Evolutionary conservation across 1,140 invertebrate species (phyloP).

Genomic region (Pomacea maculata): DNA sequence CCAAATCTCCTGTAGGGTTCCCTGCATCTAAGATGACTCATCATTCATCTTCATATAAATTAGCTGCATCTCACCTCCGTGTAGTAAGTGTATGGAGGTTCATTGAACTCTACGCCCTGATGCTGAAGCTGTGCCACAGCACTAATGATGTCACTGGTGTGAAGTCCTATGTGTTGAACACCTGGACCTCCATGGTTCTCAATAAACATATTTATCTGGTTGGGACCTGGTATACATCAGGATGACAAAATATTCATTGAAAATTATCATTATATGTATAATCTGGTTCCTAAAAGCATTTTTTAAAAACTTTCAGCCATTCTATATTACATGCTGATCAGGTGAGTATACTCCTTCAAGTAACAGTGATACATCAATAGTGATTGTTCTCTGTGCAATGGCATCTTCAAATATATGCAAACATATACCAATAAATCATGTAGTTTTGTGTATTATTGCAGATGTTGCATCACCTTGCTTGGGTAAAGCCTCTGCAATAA

Average conservation of each 20-base stretch:
- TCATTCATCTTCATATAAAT: not conserved
- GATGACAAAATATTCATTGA: slow-evolving; percentile 1
- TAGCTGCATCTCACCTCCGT: slow-evolving; percentile 45
- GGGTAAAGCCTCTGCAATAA: slow-evolving; percentile 67
- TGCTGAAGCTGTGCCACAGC: slow-evolving; percentile 56
- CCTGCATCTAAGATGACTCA: too few species aligned
- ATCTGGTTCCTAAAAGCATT: not conserved
- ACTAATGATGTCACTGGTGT: slow-evolving; percentile 61
- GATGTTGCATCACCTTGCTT: slow-evolving; percentile 53
- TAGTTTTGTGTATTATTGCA: not conserved
- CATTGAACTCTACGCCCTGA: slow-evolving; percentile 60
- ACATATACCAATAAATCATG: too few species aligned
- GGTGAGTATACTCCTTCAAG: not conserved
- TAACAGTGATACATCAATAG: not conserved
- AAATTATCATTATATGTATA: not conserved
- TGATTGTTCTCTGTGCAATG: not conserved
- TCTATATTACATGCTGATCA: not conserved
- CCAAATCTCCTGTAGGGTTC: too few species aligned
- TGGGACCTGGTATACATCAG: slow-evolving; percentile 52
- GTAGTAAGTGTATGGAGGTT: slow-evolving; percentile 68
- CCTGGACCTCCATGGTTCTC: slow-evolving; percentile 67
- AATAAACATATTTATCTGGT: slow-evolving; percentile 68
- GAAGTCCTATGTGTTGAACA: slow-evolving; percentile 69
- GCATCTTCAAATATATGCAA: too few species aligned
- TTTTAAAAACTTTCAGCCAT: not conserved